Base-by-base conservation (phyloP, 2,888 invertebrate species). In the Pseudeuparius sepicola region DNA sequence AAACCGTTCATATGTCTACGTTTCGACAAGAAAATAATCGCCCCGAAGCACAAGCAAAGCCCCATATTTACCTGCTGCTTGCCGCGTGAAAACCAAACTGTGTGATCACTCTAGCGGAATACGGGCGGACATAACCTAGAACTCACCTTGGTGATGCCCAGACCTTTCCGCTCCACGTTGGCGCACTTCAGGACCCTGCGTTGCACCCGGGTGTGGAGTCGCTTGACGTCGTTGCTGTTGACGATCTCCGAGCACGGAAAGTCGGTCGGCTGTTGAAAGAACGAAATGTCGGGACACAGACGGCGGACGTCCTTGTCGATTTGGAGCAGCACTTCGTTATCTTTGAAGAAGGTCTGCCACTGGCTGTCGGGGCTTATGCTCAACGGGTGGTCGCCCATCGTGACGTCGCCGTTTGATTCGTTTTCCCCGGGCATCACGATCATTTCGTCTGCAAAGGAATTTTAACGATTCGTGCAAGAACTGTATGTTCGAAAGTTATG, bases 241-340 rank as follows among this genome's bases (percentile, higher is more conserved):
- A 87, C 85, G 33, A 80, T 73, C 65, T 80, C 77, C 34, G 71
- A 64, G 57, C 89, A 88, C 1, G 97, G 96, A 62, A 77, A 92
- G 43, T 88, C 86, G 1, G 94, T 94, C 9, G 92, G 82, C 56
- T 77, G 81, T 65, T 97, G 97, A 63, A 98, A 98, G 66, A 98
- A 98, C 34, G 92, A 93, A 57, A 90, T 89, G 60, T 96, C 96
- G 7, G 96, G 96, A 57, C 92, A 93, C 2, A 96, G 64, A 33
- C 96, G 73, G 46, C 92, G 75, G 29, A 93, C 94, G 64, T 96
- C 94, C 61, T 96, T 97, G 61, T 97, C 96, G 51, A 98, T 97
- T 70, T 98, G 98, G 25, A 94, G 64, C 24, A 98, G 66, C 39
- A 96, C 92, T 65, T 97, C 94, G 61, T 98, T 98, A 60, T 98